A percentile compares a stretch with the other conserved stretches of the same genome.
These are phyloP conservation scores for Mustela nigripes DNA, from an alignment of 2,113 vertebrate species.

Conservation along the genomic window DNA sequence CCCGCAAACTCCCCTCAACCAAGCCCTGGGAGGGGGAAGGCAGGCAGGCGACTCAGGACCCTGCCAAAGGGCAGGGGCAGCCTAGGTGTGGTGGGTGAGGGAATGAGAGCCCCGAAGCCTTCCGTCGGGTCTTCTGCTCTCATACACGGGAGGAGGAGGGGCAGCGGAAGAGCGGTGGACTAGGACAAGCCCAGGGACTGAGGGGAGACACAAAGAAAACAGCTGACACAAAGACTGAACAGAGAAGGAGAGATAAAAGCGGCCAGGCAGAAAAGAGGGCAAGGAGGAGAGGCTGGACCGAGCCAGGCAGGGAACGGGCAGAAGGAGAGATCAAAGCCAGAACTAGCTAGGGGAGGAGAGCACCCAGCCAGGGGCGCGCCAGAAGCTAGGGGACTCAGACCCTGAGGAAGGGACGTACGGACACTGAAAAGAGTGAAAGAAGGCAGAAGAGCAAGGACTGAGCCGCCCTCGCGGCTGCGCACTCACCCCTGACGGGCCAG, in stretches of 20 bases:
- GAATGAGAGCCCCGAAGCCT: neutral
- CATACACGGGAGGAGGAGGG: neutral
- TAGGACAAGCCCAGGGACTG: neutral
- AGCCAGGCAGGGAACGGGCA: neutral
- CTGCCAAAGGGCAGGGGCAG: neutral
- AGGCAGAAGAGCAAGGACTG: neutral
- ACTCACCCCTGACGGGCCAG: constrained; percentile 16
- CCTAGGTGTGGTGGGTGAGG: neutral
- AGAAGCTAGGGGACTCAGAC: neutral
- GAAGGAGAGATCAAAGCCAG: neutral
- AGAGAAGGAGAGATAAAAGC: neutral
- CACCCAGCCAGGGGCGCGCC: neutral
- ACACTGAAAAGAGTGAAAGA: neutral
- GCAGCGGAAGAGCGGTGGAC: neutral
- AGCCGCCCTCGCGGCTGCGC: neutral
- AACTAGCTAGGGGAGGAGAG: too few species aligned
- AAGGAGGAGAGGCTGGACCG: neutral
- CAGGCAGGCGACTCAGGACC: neutral
- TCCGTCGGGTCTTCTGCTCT: neutral
- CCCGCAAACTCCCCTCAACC: neutral
- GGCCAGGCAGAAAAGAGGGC: neutral
- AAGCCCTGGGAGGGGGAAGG: neutral
- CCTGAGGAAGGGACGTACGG: accelerated
- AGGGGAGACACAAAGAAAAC: neutral
- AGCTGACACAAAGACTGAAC: neutral